These are phyloP conservation scores for Rhyacichthys aspro DNA, from an alignment of 2,797 vertebrate species.

Conservation along the genomic window DNA sequence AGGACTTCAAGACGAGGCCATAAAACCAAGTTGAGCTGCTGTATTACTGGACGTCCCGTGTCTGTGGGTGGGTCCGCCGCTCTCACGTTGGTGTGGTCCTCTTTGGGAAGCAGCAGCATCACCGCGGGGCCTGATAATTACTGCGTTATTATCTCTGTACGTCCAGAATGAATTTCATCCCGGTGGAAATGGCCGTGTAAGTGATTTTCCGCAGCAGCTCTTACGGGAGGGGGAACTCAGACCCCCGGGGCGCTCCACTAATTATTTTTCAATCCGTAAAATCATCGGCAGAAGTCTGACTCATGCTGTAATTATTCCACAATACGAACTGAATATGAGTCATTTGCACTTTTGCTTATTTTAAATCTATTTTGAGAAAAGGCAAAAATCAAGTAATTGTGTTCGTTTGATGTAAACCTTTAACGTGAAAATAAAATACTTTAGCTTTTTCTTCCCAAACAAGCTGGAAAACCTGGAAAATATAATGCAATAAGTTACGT, in stretches of 20 bases:
- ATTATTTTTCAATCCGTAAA: slow-evolving; percentile 64
- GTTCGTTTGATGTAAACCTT: slow-evolving; percentile 25
- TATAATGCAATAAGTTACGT: too few relatives aligned
- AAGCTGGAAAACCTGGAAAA: too few relatives aligned
- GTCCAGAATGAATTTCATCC: slow-evolving; percentile 63
- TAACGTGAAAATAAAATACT: too few relatives aligned
- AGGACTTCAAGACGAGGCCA: slow-evolving; percentile 68
- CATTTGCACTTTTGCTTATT: slow-evolving; percentile 26
- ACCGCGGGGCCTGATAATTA: slow-evolving; percentile 58
- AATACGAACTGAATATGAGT: slow-evolving; percentile 33
- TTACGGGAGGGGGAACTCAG: slow-evolving; percentile 9
- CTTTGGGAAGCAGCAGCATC: slow-evolving; percentile 44
- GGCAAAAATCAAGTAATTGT: slow-evolving; percentile 1
- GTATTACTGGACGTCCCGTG: slow-evolving; percentile 45
- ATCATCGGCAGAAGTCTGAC: slow-evolving; percentile 38
- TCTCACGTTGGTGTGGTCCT: slow-evolving; percentile 35
- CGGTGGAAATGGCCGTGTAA: slow-evolving; percentile 48
- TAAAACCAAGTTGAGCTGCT: slow-evolving; percentile 62
- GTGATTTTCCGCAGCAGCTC: slow-evolving; percentile 54
- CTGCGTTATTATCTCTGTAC: slow-evolving; percentile 55
- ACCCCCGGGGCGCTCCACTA: slow-evolving; percentile 51
- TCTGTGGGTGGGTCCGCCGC: slow-evolving; percentile 33
- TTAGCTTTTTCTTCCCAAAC: too few relatives aligned
- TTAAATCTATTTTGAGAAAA: slow-evolving; percentile 16
- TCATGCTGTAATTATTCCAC: slow-evolving; percentile 36